Evolutionary conservation across 30 jellyfish, hydroid and myxozoan genomes (phyloP).

Genomic region (Pseudorhiza aurosa): DNA sequence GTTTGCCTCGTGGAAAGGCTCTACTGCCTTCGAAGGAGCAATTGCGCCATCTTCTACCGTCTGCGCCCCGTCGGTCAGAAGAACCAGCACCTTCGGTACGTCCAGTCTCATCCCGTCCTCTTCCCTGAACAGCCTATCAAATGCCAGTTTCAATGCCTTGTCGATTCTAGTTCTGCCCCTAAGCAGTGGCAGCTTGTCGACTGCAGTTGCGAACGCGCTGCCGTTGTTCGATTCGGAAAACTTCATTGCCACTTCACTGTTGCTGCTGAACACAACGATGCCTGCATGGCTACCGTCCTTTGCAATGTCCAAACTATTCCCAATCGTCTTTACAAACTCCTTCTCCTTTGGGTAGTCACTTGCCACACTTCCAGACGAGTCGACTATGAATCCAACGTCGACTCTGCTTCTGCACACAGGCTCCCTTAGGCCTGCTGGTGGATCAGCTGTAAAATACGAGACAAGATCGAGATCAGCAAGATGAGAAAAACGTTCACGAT

Average conservation of each 20-base stretch:
- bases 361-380: conserved; percentile 59
- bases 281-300: conserved; percentile 54
- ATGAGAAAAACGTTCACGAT: too few species aligned
- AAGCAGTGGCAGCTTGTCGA: conserved; percentile 57
- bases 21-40: conserved; percentile 30
- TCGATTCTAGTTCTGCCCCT: conserved; percentile 53
- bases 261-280: conserved; percentile 47
- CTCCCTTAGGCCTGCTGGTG: neutral
- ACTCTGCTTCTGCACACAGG: conserved; percentile 30
- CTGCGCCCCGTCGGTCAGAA: conserved; percentile 64
- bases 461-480: too few species aligned
- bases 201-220: conserved; percentile 18
- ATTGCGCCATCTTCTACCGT: conserved; percentile 23
- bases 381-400: conserved; percentile 61
- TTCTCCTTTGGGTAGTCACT: conserved; percentile 38
- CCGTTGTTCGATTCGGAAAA: conserved; percentile 35
- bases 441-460: too few species aligned
- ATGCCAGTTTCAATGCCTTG: conserved; percentile 41
- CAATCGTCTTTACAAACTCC: conserved; percentile 38
- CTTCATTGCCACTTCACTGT: conserved; percentile 18
- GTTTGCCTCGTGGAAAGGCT: conserved; percentile 45
- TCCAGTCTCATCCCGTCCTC: conserved; percentile 55
- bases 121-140: conserved; percentile 32
- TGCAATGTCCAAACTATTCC: conserved; percentile 13
- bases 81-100: conserved; percentile 52